Evolutionary conservation across 2,113 vertebrate species (phyloP), one percentile per base, ranked within the genome.

Genomic region (Rallus limicola): DNA sequence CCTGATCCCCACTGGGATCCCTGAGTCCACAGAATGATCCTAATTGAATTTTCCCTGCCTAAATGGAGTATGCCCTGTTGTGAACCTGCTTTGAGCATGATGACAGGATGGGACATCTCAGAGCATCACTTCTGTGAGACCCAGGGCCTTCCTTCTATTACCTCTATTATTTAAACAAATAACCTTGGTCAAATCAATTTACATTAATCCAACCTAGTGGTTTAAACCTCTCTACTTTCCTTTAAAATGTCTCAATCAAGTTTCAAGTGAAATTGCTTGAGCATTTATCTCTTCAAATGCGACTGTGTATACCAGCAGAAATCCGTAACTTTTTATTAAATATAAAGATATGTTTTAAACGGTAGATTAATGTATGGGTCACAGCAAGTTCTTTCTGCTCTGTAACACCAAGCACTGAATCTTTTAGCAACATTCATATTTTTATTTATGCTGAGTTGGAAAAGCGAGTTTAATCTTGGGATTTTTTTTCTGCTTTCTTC

Each of bases 31-130:
- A 98, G 98, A 98, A 98, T 96, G 98, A 98, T 98, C 97, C 97
- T 99, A 99, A 99, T 99, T 99, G 98, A 99, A 99, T 99, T 99
- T 98, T 98, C 98, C 96, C 97, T 98, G 98, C 97, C 98, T 98
- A 99, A 99, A 98, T 98, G 98, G 98, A 98, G 98, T 98, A 98
- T 98, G 98, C 98, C 98, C 98, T 98, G 98, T 98, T 98, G 98
- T 98, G 98, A 98, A 98, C 98, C 98, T 98, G 98, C 98, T 98
- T 98, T 98, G 98, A 99, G 98, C 97, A 97, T 92, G 97, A 98
- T 98, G 98, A 99, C 98, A 99, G 98, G 96, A 92, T 97, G 97
- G 97, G 96, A 98, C 1, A 86, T 97, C 98, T 98, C 98, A 97
- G 97, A 98, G 98, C 98, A 98, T 96, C 97, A 96, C 97, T 98